Base-by-base conservation (phyloP, 2,113 vertebrate genomes). In the Heptranchias perlo region DNA sequence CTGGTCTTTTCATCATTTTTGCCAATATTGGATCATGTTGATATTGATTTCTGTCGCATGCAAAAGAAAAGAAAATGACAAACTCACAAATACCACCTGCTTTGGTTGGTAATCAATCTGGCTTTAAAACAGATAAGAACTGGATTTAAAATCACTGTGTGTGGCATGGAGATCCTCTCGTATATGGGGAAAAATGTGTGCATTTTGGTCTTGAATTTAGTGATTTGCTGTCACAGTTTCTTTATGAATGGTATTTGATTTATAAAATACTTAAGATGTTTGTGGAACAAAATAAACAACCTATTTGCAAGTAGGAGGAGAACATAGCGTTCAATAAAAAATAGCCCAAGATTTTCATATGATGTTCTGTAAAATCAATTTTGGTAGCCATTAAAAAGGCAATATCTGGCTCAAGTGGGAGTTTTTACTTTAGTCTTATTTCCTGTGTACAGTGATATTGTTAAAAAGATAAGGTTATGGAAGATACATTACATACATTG, bases 41-140 rank as follows among this genome's bases (percentile, higher is more conserved):
- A 96, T 97, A 97, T 97, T 97, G 97, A 97, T 97, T 97, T 95
- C 95, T 95, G 31, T 97, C 97, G 97, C 96, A 96, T 49, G 82
- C 96, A 64, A 95, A 67, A 94, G 35, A 94, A 94, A 65, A 47
- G 87, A 58, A 92, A 92, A 92, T 92, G 52, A 91, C 28, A 94
- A 67, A 94, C 8, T 67, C 23, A 94, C 39, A 67, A 67, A 67
- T 25, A 28, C 39, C 62, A 47, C 39, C 64, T 94, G 21, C 47
- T 94, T 94, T 47, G 39, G 39, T 31, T 47, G 64, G 39, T 65
- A 67, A 67, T 94, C 64, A 49, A 94, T 69, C 62, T 67, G 62
- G 62, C 93, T 92, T 89, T 92, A 92, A 58, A 61, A 92, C 28
- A 61, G 87, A 35, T 92, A 58, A 92, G 52, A 61, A 16, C 87